phyloP scores from a whole-genome alignment of 2,113 vertebrate species.

The Hiodon alosoides region DNA sequence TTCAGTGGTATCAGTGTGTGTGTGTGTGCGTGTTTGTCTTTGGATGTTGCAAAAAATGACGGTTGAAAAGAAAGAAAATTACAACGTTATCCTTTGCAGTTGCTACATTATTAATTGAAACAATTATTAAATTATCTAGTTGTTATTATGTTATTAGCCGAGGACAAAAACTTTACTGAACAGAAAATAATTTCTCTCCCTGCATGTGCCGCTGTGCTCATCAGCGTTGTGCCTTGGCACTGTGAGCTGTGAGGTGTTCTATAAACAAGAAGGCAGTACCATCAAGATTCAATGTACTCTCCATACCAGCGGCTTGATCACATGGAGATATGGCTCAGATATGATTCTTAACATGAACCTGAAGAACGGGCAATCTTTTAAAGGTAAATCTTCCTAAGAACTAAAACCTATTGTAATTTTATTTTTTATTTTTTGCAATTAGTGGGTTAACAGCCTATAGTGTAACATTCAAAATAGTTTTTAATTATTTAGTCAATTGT shows the following conservation, averaged over 20 bases:
- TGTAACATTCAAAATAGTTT: too few relatives aligned
- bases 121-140: neutral
- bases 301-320: fast-evolving
- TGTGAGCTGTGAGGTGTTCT: conserved; percentile 15
- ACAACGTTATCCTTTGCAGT: neutral
- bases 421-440: too few relatives aligned
- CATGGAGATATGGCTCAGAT: neutral
- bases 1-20: too few relatives aligned
- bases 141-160: conserved; percentile 16
- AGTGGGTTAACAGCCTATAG: too few relatives aligned
- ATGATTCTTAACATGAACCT: neutral
- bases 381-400: neutral
- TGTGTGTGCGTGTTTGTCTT: too few relatives aligned
- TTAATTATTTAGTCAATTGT: too few relatives aligned
- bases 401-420: neutral
- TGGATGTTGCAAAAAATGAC: too few relatives aligned
- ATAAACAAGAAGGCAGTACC: fast-evolving
- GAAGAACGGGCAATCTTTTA: neutral
- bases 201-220: neutral
- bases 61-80: too few relatives aligned
- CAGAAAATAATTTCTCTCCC: neutral
- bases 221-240: conserved; percentile 41
- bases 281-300: conserved; percentile 22
- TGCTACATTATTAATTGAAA: neutral
- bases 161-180: neutral